Conservation (phyloP, 2,888 invertebrate species). For the Coleophora deauratella region DNA sequence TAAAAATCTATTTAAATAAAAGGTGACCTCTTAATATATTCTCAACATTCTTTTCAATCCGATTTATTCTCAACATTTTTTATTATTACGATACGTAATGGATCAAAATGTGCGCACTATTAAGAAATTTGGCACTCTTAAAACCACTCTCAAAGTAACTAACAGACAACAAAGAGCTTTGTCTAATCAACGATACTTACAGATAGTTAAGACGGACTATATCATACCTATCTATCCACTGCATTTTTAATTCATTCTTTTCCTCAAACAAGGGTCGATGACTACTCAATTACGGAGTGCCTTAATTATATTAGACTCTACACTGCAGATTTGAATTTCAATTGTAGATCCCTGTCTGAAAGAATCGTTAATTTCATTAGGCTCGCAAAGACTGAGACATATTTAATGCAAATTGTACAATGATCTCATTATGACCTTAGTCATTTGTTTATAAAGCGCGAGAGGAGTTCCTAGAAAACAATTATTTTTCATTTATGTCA, state of each 20-base stretch:
- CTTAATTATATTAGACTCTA: conserved; percentile 64
- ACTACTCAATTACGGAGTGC: conserved; percentile 60
- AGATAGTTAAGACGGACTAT: not conserved
- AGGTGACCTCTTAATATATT: too few species aligned
- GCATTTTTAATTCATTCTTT: conserved; percentile 1
- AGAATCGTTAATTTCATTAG: conserved; percentile 63
- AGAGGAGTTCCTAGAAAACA: too few species aligned
- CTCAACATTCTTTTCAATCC: too few species aligned
- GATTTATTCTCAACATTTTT: too few species aligned
- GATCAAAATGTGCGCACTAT: too few species aligned
- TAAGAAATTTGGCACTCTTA: too few species aligned
- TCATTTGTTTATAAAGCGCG: too few species aligned
- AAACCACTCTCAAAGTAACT: too few species aligned
- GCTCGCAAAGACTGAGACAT: conserved; percentile 33
- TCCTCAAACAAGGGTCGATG: conserved; percentile 20
- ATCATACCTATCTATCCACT: not conserved
- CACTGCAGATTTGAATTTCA: conserved; percentile 66
- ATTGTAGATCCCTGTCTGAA: conserved; percentile 47
- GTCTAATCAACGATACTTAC: not conserved
- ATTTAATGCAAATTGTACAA: conserved; percentile 50
- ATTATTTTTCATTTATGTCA: too few species aligned
- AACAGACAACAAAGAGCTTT: not conserved
- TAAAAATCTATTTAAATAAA: too few species aligned
- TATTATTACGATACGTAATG: too few species aligned
- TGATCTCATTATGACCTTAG: conserved; percentile 27